A percentile compares a stretch with the other conserved stretches of the same genome.
Evolutionary conservation across 2,113 vertebrate species (phyloP).

Genomic region (Athene noctua): DNA sequence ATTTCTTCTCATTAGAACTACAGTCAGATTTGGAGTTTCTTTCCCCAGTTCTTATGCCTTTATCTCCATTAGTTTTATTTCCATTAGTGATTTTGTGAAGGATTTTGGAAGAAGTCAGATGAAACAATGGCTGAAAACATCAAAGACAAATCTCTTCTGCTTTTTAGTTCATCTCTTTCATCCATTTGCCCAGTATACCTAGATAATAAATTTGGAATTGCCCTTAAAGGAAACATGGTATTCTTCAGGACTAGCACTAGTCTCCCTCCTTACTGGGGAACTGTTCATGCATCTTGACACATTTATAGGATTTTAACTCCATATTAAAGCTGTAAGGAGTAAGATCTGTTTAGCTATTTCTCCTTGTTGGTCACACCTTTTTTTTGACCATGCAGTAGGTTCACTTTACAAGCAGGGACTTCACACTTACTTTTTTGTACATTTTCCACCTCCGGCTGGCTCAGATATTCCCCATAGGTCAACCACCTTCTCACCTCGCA

Average conservation of each 20-base stretch:
- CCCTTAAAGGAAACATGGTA: neutral
- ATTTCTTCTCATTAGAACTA: neutral
- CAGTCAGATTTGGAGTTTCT: neutral
- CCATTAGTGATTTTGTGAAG: neutral
- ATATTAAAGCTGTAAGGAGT: neutral
- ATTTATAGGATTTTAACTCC: neutral
- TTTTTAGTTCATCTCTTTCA: neutral
- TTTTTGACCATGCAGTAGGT: neutral
- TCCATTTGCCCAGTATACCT: neutral
- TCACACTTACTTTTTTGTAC: neutral
- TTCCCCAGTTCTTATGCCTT: fast-evolving
- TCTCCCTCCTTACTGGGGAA: neutral
- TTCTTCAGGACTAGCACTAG: neutral
- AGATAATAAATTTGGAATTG: neutral
- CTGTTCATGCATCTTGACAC: neutral
- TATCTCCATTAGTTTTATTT: neutral
- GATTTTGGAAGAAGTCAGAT: neutral
- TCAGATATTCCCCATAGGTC: neutral
- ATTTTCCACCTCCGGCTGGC: neutral
- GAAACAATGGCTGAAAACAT: neutral
- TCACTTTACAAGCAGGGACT: neutral
- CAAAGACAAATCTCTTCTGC: neutral
- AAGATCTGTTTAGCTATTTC: neutral
- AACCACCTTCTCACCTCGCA: neutral
- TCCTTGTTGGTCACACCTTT: neutral